These are phyloP conservation scores for Microctenopoma steveboyesi DNA, from an alignment of 2,797 vertebrate species.

Conservation along the genomic window DNA sequence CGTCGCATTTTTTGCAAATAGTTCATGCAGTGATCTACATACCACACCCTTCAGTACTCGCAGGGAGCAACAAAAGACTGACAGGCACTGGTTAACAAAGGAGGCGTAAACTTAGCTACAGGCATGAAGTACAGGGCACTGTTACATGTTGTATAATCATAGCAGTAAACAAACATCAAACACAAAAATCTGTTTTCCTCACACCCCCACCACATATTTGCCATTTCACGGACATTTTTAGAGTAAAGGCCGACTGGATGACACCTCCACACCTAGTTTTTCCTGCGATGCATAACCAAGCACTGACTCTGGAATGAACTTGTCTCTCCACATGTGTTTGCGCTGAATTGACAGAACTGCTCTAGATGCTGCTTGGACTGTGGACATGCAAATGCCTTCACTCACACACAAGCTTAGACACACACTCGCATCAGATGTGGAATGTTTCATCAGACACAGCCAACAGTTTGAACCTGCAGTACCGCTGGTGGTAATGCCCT, in stretches of 20 bases:
- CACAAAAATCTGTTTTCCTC: constrained; percentile 6
- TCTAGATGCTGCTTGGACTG: neutral
- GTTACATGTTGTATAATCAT: too few species aligned
- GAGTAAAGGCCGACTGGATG: neutral
- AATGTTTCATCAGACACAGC: constrained; percentile 31
- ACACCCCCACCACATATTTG: neutral
- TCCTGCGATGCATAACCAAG: constrained; percentile 16
- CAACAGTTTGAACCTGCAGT: constrained; percentile 10
- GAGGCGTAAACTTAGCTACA: too few species aligned
- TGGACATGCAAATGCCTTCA: constrained; percentile 24
- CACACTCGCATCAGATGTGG: constrained; percentile 17
- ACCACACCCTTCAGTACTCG: too few species aligned
- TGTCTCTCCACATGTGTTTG: neutral
- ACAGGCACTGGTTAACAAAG: too few species aligned
- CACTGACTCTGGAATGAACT: neutral
- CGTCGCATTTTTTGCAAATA: neutral
- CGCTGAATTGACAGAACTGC: constrained; percentile 3
- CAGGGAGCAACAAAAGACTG: too few species aligned
- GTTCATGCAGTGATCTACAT: neutral
- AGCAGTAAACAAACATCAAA: neutral
- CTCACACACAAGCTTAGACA: constrained; percentile 30
- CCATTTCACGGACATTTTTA: neutral
- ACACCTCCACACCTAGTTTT: neutral
- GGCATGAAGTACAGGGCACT: neutral
- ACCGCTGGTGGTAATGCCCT: neutral